A percentile compares a stretch with the other conserved stretches of the same genome.
Evolutionary conservation across 1,140 invertebrate genomes (phyloP).

Genomic region (Zaprionus taronus): DNA sequence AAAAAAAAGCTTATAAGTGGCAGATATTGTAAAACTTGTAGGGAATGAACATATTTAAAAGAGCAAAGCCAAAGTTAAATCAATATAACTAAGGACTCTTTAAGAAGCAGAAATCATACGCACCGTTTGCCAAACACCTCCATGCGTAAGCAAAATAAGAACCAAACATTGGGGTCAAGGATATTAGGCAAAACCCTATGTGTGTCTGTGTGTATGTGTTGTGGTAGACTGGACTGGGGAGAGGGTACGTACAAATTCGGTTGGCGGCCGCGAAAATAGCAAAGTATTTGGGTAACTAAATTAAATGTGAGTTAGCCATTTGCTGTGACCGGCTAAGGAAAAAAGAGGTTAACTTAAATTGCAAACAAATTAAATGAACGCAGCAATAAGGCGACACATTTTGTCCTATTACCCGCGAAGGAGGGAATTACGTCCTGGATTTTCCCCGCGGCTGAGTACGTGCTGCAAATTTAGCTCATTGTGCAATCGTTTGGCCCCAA

Average conservation of each 20-base stretch:
- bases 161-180: constrained; percentile 45
- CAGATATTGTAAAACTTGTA: too few species aligned
- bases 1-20: too few species aligned
- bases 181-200: constrained; percentile 32
- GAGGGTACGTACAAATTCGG: neutral
- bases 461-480: constrained; percentile 8
- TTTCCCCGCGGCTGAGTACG: constrained; percentile 20
- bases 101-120: constrained; percentile 39
- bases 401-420: neutral
- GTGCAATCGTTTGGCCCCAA: constrained; percentile 28
- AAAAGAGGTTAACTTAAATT: constrained; percentile 55
- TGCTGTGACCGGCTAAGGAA: constrained; percentile 14
- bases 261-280: constrained; percentile 24
- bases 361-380: constrained; percentile 45
- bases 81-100: constrained; percentile 43
- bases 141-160: constrained; percentile 49
- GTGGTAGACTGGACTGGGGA: neutral
- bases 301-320: constrained; percentile 50
- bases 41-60: neutral
- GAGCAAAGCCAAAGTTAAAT: constrained; percentile 4
- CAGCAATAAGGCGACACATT: constrained; percentile 27
- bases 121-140: constrained; percentile 42
- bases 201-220: neutral
- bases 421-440: constrained; percentile 19
- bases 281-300: constrained; percentile 49